Conservation (phyloP, 2,113 vertebrate genomes). For the Ageneiosus marmoratus region DNA sequence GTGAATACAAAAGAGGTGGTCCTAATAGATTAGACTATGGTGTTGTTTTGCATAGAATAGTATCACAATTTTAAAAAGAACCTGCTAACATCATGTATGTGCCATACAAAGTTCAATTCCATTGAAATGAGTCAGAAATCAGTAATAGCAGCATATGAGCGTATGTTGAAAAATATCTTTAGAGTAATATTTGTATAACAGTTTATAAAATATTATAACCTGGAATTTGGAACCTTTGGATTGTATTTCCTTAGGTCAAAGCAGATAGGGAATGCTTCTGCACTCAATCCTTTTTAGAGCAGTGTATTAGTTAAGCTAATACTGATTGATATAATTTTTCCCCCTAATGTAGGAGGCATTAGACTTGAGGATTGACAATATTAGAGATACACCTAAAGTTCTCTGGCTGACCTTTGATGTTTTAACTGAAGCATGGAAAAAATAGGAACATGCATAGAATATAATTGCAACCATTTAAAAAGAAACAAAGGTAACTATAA, state of each 20-base stretch:
- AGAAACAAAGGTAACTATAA: neutral
- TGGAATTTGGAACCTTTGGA: neutral
- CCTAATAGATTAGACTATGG: neutral
- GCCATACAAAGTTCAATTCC: neutral
- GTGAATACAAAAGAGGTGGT: neutral
- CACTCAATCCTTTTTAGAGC: neutral
- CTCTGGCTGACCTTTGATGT: constrained; percentile 8
- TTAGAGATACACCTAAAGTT: constrained; percentile 15
- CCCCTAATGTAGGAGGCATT: neutral
- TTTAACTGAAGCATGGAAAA: neutral
- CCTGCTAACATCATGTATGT: neutral
- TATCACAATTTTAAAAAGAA: neutral
- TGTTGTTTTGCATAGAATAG: neutral
- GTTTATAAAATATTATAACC: neutral
- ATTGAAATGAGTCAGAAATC: neutral
- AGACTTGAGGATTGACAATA: neutral
- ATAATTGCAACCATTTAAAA: neutral
- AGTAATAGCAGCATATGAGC: neutral
- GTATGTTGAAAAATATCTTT: neutral
- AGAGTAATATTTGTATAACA: neutral
- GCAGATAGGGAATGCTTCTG: neutral
- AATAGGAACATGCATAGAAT: neutral
- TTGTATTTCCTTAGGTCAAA: neutral
- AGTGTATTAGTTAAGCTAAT: constrained; percentile 1
- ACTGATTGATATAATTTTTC: neutral